Percentiles rank a stretch among this genome's conserved stretches.
These are phyloP conservation scores for Acromyrmex heyeri DNA, from an alignment of 1,140 invertebrate species.

Conservation along the genomic window DNA sequence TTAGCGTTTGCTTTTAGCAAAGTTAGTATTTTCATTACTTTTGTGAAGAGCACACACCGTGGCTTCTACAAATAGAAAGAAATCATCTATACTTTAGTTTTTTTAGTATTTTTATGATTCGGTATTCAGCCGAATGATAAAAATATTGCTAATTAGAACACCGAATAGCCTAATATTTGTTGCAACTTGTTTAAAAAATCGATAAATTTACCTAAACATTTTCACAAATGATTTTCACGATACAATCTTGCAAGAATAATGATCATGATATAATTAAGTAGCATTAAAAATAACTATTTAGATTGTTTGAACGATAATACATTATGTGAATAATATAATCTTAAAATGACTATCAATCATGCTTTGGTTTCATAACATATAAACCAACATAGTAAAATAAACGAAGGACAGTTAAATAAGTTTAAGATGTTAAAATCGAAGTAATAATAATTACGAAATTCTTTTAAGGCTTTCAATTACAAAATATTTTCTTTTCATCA, in stretches of 20 bases:
- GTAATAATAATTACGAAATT: neutral
- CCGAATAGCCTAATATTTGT: too few relatives aligned
- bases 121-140: too few relatives aligned
- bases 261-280: constrained; percentile 27
- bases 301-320: neutral
- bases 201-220: neutral
- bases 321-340: constrained; percentile 16
- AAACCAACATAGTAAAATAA: neutral
- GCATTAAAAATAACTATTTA: neutral
- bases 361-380: neutral
- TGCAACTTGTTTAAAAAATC: constrained; percentile 17
- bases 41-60: too few relatives aligned
- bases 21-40: too few relatives aligned
- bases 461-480: neutral
- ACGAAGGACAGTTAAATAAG: constrained; percentile 7
- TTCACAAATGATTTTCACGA: neutral
- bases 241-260: constrained; percentile 19
- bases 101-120: too few relatives aligned
- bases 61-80: too few relatives aligned
- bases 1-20: too few relatives aligned
- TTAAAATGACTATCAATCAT: constrained; percentile 30
- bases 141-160: too few relatives aligned
- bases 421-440: constrained; percentile 3
- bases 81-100: too few relatives aligned
- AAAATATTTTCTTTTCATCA: neutral